Base-by-base conservation (phyloP, 2,113 vertebrate species). In the Aleadryas rufinucha region DNA sequence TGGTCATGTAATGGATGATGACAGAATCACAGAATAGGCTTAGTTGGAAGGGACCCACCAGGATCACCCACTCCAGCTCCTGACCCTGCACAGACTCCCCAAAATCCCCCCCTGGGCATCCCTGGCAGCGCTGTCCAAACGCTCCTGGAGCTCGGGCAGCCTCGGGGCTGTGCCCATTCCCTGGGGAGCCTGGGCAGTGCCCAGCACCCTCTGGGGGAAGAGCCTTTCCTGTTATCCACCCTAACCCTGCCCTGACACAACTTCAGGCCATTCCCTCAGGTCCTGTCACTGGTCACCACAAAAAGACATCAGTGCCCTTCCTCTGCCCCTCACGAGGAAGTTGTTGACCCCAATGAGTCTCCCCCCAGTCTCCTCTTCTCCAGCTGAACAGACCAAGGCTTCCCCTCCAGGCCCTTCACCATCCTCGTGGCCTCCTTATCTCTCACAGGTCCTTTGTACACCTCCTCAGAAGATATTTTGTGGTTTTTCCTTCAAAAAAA, bases 121-220 rank as follows among this genome's bases (percentile, higher is more conserved):
- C 56, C 80, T 61, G 45, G 44, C 9, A 37, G 39, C 0, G 4
- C 5, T 50, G 44, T 2, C 24, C 65, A 12, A 70, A 24, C 1
- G 2, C 24, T 42, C 37, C 66, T 44, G 45, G 24, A 71, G 66
- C 45, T 83, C 31, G 26, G 45, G 41, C 52, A 56, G 78, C 52
- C n/a, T 39, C 4, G 2, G 30, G 37, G 56, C 20, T 0, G 1
- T 7, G 66, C 0, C 37, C 80, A 30, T 20, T 16, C 37, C 45
- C 54, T 42, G 56, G 26, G 54, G 12, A 70, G 56, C 21, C 54
- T 42, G 54, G 10, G 13, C 80, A 83, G 26, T 35, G 66, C 66
- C 68, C 80, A 37, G 47, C 33, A 71, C 39, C 37, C 56, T 61
- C 16, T 26, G 47, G 66, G 30, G 37, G 4, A 20, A 35, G 17